Evolutionary conservation across 2,797 vertebrate species (phyloP), one percentile per base, ranked within the genome.

Genomic region (Simalia tracyae): DNA sequence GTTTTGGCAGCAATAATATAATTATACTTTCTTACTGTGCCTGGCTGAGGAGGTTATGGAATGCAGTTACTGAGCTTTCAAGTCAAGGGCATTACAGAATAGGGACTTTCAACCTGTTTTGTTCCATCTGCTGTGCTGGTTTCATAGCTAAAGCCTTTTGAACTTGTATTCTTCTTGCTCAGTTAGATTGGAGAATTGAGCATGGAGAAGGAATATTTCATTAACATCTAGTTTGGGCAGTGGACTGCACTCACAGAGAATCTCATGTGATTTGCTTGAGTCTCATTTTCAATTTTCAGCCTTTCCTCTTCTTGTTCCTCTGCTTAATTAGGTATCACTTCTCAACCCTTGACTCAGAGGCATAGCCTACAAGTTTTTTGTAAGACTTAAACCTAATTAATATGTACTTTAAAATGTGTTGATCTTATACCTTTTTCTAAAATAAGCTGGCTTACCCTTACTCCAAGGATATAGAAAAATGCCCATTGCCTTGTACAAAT

Each of bases 381-480:
- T 57, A 87, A 86, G 11, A 89, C 31, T 5, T 17, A 68, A 12
- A 26, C 28, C 59, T 90, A 76, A 60, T 46, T 92, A 61, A 4
- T 89, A 89, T 93, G 19, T 46, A 86, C 42, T 63, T 61, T 22
- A 64, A 24, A 84, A 68, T 24, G n/a, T 94, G 59, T 36, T 91
- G 72, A 28, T 0, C 2, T 89, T 26, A 5, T 60, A 60, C 66
- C 5, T 4, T 92, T 87, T 89, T 28, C 50, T 46, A 22, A 72
- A 84, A 87, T 19, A 92, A 81, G 50, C 89, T 31, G 7, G 61
- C 5, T 12, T 94, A 91, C 22, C 2, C 0, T 22, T 90, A 64
- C 36, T 91, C 19, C n/a, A 88, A 3, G 2, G 81, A 90, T 88
- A 31, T 81, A 87, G 24, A 56, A 57, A 5, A 7, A 2, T 92